Evolutionary conservation across 1,140 invertebrate species (phyloP), one percentile per base, ranked within the genome.

Genomic region (Leucophenga varia): DNA sequence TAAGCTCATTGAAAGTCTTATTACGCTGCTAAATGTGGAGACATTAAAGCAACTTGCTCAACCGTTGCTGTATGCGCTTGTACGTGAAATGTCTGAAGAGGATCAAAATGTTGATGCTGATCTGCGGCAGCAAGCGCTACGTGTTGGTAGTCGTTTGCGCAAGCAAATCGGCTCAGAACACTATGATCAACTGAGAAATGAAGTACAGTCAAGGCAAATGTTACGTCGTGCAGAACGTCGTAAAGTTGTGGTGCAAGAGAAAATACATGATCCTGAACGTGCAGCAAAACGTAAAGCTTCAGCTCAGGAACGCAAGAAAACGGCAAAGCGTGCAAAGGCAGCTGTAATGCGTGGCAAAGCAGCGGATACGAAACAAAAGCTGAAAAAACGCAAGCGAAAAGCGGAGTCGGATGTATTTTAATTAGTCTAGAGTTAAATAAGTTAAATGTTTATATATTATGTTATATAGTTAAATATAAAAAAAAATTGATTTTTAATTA

Each of bases 1-100:
- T 46, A 86, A 87, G 52, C 90, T 85, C 74, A 80, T 87, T n/a
- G 87, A 84, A 21, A 86, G 84, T 1, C 54, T 89, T 9, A 63
- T 79, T 14, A 70, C 82, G 3, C 79, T 82, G 31, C 67, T 89
- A 9, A 80, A 80, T 4, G 55, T 57, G 7, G 64, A 72, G 17
- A 43, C 47, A 4, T 51, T 79, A 18, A 77, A 82, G 1, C 67
- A 75, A 25, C 52, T 90, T 5, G 59, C 76, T 1, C 64, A 76
- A 2, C 75, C 80, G 39, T 74, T 90, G 10, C 71, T 91, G 47
- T 79, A 82, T 18, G 81, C 86, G 2, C 60, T 92, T 4, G 82
- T 84, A 7, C 78, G 88, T 39, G 89, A 91, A 75, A 80, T 86
- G 76, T 75, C 79, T 1, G 79, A 79, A 2, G 77, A 72, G 13